These are phyloP conservation scores for Anguilla japonica DNA, from an alignment of 2,113 vertebrate genomes.

Conservation along the genomic window DNA sequence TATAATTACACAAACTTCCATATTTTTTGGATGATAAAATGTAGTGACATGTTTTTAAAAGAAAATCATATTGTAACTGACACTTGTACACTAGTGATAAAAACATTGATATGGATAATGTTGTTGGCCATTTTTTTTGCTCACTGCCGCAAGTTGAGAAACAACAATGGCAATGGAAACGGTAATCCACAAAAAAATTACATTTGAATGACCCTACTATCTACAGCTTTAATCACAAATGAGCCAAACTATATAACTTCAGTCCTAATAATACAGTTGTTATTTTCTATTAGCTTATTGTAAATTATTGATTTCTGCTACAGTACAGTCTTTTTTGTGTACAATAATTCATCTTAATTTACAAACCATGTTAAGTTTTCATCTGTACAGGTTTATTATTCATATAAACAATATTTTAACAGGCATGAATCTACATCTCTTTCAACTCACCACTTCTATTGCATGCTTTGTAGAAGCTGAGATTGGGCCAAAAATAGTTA, in stretches of 20 bases:
- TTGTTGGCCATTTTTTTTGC: neutral
- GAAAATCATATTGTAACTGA: neutral
- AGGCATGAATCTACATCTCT: neutral
- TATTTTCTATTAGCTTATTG: conserved; percentile 26
- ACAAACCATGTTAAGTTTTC: conserved; percentile 31
- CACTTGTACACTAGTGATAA: neutral
- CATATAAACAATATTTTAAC: neutral
- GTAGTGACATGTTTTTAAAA: neutral
- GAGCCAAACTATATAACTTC: conserved; percentile 10
- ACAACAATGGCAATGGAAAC: conserved; percentile 1
- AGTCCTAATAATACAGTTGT: conserved; percentile 5
- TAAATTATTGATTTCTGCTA: conserved; percentile 16
- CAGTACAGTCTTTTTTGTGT: conserved; percentile 23
- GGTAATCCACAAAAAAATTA: neutral
- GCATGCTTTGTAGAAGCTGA: neutral
- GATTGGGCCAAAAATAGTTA: neutral
- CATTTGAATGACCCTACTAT: neutral
- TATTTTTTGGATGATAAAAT: neutral
- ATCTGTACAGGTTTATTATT: conserved; percentile 20
- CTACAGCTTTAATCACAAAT: neutral
- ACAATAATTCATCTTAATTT: conserved; percentile 40
- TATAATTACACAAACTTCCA: neutral
- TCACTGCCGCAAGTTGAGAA: neutral
- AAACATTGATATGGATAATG: neutral
- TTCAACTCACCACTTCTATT: neutral